phyloP scores from a whole-genome alignment of 2,113 vertebrate genomes.

The Helogale parvula region DNA sequence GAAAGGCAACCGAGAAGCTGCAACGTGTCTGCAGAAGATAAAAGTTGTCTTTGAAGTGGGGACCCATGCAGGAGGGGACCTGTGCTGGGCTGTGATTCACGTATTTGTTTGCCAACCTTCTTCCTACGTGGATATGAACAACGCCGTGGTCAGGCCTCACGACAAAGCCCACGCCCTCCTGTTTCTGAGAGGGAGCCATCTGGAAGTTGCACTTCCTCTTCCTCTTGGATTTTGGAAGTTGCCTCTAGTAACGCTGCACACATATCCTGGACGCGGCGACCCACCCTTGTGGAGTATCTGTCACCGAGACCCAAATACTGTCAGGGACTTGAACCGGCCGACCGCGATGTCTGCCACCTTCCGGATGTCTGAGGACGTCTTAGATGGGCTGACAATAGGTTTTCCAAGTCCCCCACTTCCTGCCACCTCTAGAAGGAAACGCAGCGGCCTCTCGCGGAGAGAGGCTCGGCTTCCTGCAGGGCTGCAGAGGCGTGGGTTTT shows the following conservation, averaged over 20 bases:
- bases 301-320: not conserved
- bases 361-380: not conserved
- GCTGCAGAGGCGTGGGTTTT: slow-evolving; percentile 5
- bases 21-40: not conserved
- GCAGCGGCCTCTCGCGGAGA: not conserved
- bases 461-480: slow-evolving; percentile 10
- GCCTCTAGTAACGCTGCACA: not conserved
- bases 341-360: not conserved
- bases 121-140: slow-evolving; percentile 43
- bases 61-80: not conserved
- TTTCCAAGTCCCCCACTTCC: not conserved
- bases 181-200: not conserved
- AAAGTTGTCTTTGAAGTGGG: not conserved
- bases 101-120: not conserved
- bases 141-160: not conserved
- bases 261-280: not conserved
- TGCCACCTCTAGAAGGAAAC: not conserved
- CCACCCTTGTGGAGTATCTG: not conserved
- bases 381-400: not conserved
- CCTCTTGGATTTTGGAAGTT: not conserved
- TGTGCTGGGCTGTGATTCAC: not conserved
- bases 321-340: not conserved
- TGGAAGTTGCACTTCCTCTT: not conserved
- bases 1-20: not conserved
- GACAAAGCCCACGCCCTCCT: not conserved